Evolutionary conservation across 2,888 invertebrate species (phyloP).

Genomic region (Chalcis sispes): DNA sequence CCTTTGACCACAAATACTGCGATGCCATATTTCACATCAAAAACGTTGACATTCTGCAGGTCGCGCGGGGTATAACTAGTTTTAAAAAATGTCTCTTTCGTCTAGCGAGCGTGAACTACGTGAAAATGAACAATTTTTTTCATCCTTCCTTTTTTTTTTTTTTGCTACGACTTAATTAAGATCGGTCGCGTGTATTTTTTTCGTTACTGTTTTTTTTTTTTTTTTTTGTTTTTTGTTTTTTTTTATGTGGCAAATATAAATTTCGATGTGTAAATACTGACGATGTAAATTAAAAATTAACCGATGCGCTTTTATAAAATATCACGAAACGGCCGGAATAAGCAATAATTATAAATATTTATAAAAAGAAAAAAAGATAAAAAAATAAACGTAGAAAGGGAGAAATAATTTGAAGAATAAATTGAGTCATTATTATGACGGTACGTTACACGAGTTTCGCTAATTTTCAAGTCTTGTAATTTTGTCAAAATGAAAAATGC

Average conservation of each 20-base stretch:
- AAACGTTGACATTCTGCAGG: conserved; percentile 40
- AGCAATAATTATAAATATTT: neutral
- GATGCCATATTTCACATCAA: conserved; percentile 51
- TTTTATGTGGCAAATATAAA: neutral
- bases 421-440: conserved; percentile 34
- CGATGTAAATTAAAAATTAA: no score
- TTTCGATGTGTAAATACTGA: neutral
- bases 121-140: conserved; percentile 24
- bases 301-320: no score
- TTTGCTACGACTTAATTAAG: conserved; percentile 39
- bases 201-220: neutral
- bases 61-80: conserved; percentile 16
- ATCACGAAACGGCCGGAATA: neutral
- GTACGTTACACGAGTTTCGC: conserved; percentile 35
- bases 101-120: neutral
- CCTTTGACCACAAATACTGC: conserved; percentile 54
- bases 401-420: neutral
- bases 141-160: conserved; percentile 3
- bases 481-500: conserved; percentile 50
- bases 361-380: no score
- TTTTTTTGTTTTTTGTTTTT: conserved; percentile 29
- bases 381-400: neutral
- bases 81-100: conserved; percentile 47
- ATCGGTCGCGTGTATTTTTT: conserved; percentile 29
- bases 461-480: conserved; percentile 38